phyloP scores from a whole-genome alignment of 2,888 invertebrate species.

The Carterocephalus palaemon region DNA sequence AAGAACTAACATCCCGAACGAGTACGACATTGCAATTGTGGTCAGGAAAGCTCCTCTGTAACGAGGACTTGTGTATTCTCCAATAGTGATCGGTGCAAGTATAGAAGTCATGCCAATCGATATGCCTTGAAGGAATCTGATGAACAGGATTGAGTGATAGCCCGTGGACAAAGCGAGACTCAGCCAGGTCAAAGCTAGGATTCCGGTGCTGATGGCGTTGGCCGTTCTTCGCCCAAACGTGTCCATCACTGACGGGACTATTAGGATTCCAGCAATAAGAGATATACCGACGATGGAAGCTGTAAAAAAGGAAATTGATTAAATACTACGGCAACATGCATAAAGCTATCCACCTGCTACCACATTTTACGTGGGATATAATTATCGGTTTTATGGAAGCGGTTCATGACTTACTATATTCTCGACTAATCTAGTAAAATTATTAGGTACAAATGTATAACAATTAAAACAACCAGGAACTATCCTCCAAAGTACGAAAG shows the following conservation, averaged over 20 bases:
- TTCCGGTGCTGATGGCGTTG: constrained; percentile 61
- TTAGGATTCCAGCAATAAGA: constrained; percentile 44
- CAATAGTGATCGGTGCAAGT: constrained; percentile 30
- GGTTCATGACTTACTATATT: not conserved
- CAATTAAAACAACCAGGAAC: not conserved
- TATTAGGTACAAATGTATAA: not conserved
- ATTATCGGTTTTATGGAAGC: not conserved
- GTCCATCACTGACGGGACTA: constrained; percentile 62
- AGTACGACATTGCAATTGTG: constrained; percentile 12
- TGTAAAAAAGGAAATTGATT: constrained; percentile 33
- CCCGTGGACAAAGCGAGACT: constrained; percentile 36
- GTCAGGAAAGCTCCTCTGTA: constrained; percentile 26
- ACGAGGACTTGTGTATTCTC: constrained; percentile 27
- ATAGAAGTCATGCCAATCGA: constrained; percentile 69
- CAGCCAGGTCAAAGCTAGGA: constrained; percentile 73
- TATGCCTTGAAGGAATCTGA: constrained; percentile 55
- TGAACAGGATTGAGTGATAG: constrained; percentile 49
- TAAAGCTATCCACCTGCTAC: too few relatives aligned
- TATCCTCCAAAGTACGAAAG: too few relatives aligned
- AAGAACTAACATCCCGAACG: constrained; percentile 19
- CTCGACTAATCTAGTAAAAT: not conserved
- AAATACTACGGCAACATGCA: too few relatives aligned
- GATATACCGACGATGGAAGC: constrained; percentile 50
- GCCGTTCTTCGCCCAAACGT: constrained; percentile 71
- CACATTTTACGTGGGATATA: not conserved